A percentile compares a stretch with the other conserved stretches of the same genome.
phyloP scores from a whole-genome alignment of 2,888 invertebrate species.

The Eupithecia inturbata region DNA sequence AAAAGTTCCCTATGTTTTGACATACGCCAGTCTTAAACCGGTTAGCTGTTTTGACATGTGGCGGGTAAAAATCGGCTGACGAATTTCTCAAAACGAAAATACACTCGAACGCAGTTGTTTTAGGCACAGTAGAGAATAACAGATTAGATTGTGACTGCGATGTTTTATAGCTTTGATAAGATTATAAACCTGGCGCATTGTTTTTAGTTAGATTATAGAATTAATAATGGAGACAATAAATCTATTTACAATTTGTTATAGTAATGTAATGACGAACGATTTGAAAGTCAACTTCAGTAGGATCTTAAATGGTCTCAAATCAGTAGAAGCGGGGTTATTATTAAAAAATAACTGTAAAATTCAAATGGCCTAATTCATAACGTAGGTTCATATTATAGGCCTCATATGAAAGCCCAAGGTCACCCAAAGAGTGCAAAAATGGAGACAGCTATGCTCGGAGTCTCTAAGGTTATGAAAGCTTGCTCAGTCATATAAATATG shows the following conservation, averaged over 20 bases:
- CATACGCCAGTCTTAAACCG: background rate
- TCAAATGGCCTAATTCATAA: background rate
- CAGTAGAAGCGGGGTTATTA: background rate
- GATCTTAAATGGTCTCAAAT: background rate
- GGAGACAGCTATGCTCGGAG: too few species aligned
- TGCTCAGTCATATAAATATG: too few species aligned
- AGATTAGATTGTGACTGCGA: slow-evolving; percentile 1
- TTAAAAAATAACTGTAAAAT: background rate
- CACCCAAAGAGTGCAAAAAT: too few species aligned
- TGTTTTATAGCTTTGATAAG: slow-evolving; percentile 6
- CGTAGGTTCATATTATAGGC: too few species aligned
- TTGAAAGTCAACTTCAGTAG: background rate
- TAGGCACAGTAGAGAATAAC: background rate
- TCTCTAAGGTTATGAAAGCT: too few species aligned
- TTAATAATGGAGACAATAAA: background rate
- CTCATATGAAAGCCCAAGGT: too few species aligned
- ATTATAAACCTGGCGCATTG: background rate
- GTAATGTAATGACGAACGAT: background rate
- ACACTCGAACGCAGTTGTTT: background rate
- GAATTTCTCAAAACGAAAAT: slow-evolving; percentile 1
- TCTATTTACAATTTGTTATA: background rate
- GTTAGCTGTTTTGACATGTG: slow-evolving; percentile 8
- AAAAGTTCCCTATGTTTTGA: slow-evolving; percentile 6
- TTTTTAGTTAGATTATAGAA: background rate
- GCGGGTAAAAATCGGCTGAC: background rate